Conservation (phyloP, 37 sponge, comb jelly and placozoan species). For the Aplysina aerophoba region DNA sequence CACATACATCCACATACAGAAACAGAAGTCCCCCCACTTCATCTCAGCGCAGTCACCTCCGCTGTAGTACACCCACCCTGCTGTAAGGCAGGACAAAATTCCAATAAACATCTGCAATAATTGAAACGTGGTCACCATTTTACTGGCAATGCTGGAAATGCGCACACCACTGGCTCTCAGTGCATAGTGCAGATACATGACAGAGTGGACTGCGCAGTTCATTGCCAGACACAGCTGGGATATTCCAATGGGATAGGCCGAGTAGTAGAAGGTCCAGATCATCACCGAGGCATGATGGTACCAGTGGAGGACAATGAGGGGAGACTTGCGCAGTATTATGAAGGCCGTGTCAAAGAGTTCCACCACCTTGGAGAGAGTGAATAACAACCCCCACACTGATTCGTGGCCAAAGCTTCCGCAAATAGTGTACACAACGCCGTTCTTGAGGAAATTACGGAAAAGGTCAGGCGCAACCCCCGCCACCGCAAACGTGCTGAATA, state of each 20-base stretch:
- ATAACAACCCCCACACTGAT: constrained; percentile 43
- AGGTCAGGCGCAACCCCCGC: not conserved
- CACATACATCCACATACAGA: constrained; percentile 60
- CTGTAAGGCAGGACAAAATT: not conserved
- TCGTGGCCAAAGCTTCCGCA: not conserved
- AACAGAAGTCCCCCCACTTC: constrained; percentile 12
- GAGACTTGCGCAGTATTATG: constrained; percentile 51
- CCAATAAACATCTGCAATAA: constrained; percentile 57
- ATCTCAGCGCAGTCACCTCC: constrained; percentile 27
- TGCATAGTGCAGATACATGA: constrained; percentile 67
- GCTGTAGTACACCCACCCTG: not conserved
- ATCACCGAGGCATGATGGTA: constrained; percentile 60
- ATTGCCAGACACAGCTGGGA: constrained; percentile 43
- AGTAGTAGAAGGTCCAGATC: constrained; percentile 1
- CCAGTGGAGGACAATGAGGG: constrained; percentile 66
- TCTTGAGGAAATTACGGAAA: not conserved
- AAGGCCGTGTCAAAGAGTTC: constrained; percentile 60
- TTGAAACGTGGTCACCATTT: constrained; percentile 45
- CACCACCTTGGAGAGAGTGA: constrained; percentile 44
- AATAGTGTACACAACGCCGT: not conserved
- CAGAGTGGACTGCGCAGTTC: constrained; percentile 53
- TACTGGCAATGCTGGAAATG: not conserved
- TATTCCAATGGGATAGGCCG: constrained; percentile 5
- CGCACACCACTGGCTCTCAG: constrained; percentile 23
- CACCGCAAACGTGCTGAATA: constrained; percentile 71